These are phyloP conservation scores for Drosophila meridiana DNA, from an alignment of 2,888 invertebrate genomes.

Conservation along the genomic window DNA sequence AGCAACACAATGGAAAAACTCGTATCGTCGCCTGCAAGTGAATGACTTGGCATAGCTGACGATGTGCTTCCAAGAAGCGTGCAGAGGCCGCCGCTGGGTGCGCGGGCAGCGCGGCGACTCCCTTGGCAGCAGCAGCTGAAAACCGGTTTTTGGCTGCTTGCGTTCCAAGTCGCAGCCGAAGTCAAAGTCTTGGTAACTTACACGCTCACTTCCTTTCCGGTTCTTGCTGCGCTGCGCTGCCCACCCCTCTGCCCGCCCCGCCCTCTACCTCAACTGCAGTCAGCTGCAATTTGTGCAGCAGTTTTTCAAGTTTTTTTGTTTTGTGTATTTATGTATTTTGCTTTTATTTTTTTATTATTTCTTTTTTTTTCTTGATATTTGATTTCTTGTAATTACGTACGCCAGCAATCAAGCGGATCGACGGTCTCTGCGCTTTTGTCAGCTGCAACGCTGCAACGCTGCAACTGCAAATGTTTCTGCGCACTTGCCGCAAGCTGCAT, in stretches of 20 bases:
- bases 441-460: constrained; percentile 32
- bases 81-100: constrained; percentile 13
- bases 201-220: constrained; percentile 80
- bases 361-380: constrained; percentile 42
- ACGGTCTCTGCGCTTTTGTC: constrained; percentile 60
- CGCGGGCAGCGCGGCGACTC: constrained; percentile 6
- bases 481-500: constrained; percentile 24
- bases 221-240: constrained; percentile 60
- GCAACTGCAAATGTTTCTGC: constrained; percentile 66
- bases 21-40: constrained; percentile 78
- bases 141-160: constrained; percentile 59
- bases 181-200: constrained; percentile 78
- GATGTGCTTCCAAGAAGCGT: constrained; percentile 78
- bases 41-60: constrained; percentile 71
- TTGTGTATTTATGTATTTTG: constrained; percentile 3
- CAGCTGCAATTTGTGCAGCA: constrained; percentile 68
- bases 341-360: constrained; percentile 5
- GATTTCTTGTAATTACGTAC: constrained; percentile 72
- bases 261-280: constrained; percentile 38
- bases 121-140: constrained; percentile 32
- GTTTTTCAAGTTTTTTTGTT: constrained; percentile 62
- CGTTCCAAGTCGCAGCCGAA: constrained; percentile 44
- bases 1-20: constrained; percentile 59
- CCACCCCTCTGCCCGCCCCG: not conserved
- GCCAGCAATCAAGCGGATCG: constrained; percentile 70